Conservation (phyloP, 2,888 invertebrate species). For the Strigamia transsilvanica region DNA sequence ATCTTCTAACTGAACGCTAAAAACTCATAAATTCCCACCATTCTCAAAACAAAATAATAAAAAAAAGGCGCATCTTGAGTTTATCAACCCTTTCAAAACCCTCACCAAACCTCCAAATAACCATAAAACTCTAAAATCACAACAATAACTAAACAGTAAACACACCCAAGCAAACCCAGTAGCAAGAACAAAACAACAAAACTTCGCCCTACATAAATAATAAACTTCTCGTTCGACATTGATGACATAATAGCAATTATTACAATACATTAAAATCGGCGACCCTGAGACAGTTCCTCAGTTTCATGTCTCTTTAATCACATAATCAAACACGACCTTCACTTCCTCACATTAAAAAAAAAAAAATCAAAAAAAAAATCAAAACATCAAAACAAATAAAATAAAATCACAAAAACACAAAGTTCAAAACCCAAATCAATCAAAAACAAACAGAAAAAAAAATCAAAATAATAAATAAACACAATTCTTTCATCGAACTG, state of each 20-base stretch:
- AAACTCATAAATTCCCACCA: no score
- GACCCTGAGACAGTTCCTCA: slow-evolving; percentile 24
- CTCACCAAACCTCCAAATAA: no score
- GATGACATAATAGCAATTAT: slow-evolving; percentile 19
- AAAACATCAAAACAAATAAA: background rate
- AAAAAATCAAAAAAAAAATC: background rate
- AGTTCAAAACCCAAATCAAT: background rate
- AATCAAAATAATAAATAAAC: background rate
- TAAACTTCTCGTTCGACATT: background rate
- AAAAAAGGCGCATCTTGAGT: no score
- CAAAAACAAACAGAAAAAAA: background rate
- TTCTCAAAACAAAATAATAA: no score
- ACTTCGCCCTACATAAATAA: background rate
- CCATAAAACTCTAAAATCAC: no score
- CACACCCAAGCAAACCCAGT: background rate
- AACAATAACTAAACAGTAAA: no score
- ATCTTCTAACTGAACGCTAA: no score
- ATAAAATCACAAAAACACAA: background rate
- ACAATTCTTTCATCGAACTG: background rate
- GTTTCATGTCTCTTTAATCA: background rate
- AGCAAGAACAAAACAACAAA: background rate
- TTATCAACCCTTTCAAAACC: no score
- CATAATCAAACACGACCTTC: slow-evolving; percentile 31
- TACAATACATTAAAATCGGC: slow-evolving; percentile 1
- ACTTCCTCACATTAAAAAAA: background rate